Percentiles rank a stretch among this genome's conserved stretches.
Conservation (phyloP, 2,113 vertebrate species). For the Lampris megalopsis region DNA sequence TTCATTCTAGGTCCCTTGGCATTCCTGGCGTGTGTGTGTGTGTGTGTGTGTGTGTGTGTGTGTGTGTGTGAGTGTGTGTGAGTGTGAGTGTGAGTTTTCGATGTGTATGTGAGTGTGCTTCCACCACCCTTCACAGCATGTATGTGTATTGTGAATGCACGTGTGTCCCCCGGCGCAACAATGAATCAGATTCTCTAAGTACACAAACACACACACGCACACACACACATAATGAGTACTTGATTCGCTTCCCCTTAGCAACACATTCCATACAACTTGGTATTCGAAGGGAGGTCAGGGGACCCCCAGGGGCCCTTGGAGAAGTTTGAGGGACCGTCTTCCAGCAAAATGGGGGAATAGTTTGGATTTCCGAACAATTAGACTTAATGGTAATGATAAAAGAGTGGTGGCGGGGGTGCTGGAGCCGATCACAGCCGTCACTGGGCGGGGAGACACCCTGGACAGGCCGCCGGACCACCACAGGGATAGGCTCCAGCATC, state of each 20-base stretch:
- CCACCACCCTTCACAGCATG: conserved; percentile 51
- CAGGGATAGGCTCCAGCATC: no score
- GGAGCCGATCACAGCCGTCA: no score
- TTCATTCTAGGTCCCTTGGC: conserved; percentile 68
- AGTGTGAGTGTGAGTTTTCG: no score
- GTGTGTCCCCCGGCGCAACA: conserved; percentile 62
- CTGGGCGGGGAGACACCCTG: no score
- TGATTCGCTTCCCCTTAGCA: conserved; percentile 41
- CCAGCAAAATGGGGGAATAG: no score
- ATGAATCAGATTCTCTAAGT: conserved; percentile 42
- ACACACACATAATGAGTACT: conserved; percentile 58
- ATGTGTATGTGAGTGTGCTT: neutral
- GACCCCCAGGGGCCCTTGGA: no score
- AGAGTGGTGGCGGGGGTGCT: no score
- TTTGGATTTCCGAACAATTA: no score
- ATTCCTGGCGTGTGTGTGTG: conserved; percentile 31
- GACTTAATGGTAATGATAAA: no score
- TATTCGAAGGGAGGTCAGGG: no score
- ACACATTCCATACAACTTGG: conserved; percentile 54
- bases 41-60: neutral
- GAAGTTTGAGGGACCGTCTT: no score
- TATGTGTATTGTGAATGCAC: conserved; percentile 63
- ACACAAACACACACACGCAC: neutral
- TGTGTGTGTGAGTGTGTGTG: conserved; percentile 9
- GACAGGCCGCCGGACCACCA: no score